Evolutionary conservation across 1,140 invertebrate species (phyloP), one percentile per base, ranked within the genome.

Genomic region (Psix sp.): DNA sequence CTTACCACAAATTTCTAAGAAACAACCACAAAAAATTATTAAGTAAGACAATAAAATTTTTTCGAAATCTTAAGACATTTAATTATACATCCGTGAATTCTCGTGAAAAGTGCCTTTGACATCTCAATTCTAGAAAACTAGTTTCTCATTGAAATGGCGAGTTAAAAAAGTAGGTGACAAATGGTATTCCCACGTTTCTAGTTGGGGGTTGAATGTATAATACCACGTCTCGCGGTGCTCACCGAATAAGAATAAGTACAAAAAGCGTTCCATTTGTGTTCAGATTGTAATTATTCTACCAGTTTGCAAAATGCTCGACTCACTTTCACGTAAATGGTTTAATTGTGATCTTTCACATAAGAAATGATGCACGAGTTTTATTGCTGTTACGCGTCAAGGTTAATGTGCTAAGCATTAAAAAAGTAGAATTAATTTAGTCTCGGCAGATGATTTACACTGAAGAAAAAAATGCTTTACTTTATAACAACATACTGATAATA

Each of bases 101-200:
- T 17, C 17, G 21, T 52, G 57, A 63, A 59, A 65, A 57, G 36
- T 7, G 35, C 10, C 36, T 73, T 35, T 66, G 38, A 65, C 16
- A 59, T 40, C 54, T 66, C 36, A 65, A 60, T 60, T 51, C 54
- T 60, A 65, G 68, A 59, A 65, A 65, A 63, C 51, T 59, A 42
- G 49, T 49, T 63, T 59, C 52, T 52, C 62, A 66, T 54, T 20
- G n/a, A 60, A 48, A 48, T 48, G 60, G 21, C 31, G 14, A 52
- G 46, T 49, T 48, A 62, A 20, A 60, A 73, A 73, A 73, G 70
- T 73, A 73, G 70, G 70, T 56, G 70, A 73, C 70, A 66, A 73
- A 26, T 72, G 38, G 7, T 52, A 20, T 72, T 72, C 68, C 59
- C 68, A 72, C 70, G 60, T 57, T 74, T 40, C 21, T 15, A 26